A percentile compares a stretch with the other conserved stretches of the same genome.
phyloP scores from a whole-genome alignment of 2,797 vertebrate genomes.

The Pygocentrus nattereri region DNA sequence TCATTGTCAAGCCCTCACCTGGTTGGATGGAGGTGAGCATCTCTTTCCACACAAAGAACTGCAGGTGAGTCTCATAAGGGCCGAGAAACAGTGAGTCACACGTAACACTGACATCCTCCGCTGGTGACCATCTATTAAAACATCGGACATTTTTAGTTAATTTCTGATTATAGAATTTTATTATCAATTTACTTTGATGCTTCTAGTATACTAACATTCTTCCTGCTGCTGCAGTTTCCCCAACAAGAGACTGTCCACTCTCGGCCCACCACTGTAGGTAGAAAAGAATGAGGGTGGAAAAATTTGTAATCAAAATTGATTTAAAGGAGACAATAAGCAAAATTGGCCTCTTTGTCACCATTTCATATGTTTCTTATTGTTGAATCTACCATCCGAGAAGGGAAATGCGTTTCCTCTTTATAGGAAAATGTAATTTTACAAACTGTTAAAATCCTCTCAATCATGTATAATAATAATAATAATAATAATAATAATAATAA shows the following conservation, averaged over 20 bases:
- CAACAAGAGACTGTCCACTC: slow-evolving; percentile 1
- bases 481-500: no score
- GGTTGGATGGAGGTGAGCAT: slow-evolving; percentile 65
- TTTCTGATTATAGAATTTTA: background rate
- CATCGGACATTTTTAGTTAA: background rate
- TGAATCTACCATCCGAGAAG: no score
- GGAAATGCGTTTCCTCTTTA: no score
- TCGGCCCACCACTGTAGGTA: slow-evolving; percentile 57
- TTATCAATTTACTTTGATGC: background rate
- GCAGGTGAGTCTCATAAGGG: slow-evolving; percentile 69
- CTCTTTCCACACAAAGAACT: slow-evolving; percentile 73
- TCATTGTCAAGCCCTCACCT: slow-evolving; percentile 34
- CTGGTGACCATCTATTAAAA: background rate
- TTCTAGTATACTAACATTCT: slow-evolving; percentile 10
- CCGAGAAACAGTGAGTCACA: slow-evolving; percentile 52
- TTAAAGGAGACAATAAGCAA: no score
- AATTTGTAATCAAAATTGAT: no score
- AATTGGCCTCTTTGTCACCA: no score
- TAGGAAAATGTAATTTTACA: no score
- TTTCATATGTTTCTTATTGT: no score
- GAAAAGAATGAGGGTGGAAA: background rate
- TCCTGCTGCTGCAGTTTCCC: background rate
- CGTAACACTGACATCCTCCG: slow-evolving; percentile 35
- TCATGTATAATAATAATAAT: no score
- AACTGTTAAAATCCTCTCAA: no score